Base-by-base conservation (phyloP, 2,797 vertebrate genomes). In the Propithecus perrieri region DNA sequence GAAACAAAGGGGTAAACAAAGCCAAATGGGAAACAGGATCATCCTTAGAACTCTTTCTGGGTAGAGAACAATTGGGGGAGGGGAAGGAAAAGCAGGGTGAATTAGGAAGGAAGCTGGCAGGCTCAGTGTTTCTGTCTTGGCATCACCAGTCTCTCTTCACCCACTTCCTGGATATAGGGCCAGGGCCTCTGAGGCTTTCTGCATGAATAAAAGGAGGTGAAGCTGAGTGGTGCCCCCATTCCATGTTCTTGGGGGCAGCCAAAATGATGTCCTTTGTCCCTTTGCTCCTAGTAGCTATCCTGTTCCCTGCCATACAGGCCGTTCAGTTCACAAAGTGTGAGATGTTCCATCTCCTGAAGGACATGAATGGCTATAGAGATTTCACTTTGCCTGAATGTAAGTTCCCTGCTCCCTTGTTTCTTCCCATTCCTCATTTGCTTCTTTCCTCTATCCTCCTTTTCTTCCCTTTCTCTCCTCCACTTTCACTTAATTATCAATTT, bases 251-350 rank as follows among this genome's bases (percentile, higher is more conserved):
- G 65, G 53, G 20, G 63, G 43, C 57, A 88, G 91, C 53, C 89
- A 95, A 80, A 75, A 98, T 95, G 95, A 88, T 89, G 96, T 76
- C 26, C 48, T 71, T 92, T 20, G 2, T 95, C 28, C 38, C 89
- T 87, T 79, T 97, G 79, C 80, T 97, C 38, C 76, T 97, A 74
- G 26, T 94, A 35, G 72, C 92, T 94, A 53, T 95, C 48, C 33
- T 89, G 22, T 48, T 97, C 75, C 85, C 96, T 80, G 94, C 80
- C 61, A 41, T 48, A 61, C 97, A 92, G 83, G 85, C 96, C 11
- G 90, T 38, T 7, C 71, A 97, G n/a, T 92, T 97, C 22, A 96
- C 91, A 12, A 97, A 94, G 78, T 97, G 96, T 65, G 85, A 96
- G 48, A n/a, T 97, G 78, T n/a, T 41, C 50, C 83, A 59, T 30